Percentiles rank a stretch among this genome's conserved stretches.
Evolutionary conservation across 2,113 vertebrate genomes (phyloP).

Genomic region (Andinoacara biseriatus): DNA sequence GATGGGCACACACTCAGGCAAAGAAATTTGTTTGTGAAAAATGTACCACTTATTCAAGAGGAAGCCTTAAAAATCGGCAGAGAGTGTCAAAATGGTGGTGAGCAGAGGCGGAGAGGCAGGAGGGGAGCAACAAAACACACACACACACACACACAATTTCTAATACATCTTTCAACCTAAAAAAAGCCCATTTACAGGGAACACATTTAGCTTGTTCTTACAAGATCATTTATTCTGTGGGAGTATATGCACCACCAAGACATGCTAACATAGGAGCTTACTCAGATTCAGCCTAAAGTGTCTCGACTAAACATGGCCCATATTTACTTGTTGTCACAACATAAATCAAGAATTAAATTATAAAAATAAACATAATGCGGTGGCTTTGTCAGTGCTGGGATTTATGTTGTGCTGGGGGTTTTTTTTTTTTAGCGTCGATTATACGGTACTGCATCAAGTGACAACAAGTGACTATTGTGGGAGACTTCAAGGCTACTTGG

Average conservation of each 20-base stretch:
- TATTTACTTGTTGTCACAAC: conserved; percentile 40
- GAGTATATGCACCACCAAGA: conserved; percentile 7
- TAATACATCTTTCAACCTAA: conserved; percentile 55
- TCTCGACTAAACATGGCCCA: conserved; percentile 53
- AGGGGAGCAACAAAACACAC: background rate
- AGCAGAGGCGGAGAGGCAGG: conserved; percentile 33
- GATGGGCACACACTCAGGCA: conserved; percentile 63
- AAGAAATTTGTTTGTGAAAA: conserved; percentile 74
- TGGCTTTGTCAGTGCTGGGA: background rate
- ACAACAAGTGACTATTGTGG: background rate
- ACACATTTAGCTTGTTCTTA: conserved; percentile 54
- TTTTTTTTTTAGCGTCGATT: background rate
- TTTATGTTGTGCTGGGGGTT: background rate
- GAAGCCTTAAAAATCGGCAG: conserved; percentile 62
- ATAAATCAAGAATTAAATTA: conserved; percentile 54
- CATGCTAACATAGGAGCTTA: conserved; percentile 27
- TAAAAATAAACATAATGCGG: conserved; percentile 40
- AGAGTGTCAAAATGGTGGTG: conserved; percentile 61
- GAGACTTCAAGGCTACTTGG: conserved; percentile 4
- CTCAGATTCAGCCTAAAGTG: conserved; percentile 10
- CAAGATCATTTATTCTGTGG: conserved; percentile 48
- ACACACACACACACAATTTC: conserved; percentile 29
- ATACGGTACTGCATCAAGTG: background rate
- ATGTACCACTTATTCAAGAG: conserved; percentile 73
- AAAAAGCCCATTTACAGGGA: conserved; percentile 37